phyloP scores from a whole-genome alignment of 2,888 invertebrate species.

The Plagodis pulveraria region DNA sequence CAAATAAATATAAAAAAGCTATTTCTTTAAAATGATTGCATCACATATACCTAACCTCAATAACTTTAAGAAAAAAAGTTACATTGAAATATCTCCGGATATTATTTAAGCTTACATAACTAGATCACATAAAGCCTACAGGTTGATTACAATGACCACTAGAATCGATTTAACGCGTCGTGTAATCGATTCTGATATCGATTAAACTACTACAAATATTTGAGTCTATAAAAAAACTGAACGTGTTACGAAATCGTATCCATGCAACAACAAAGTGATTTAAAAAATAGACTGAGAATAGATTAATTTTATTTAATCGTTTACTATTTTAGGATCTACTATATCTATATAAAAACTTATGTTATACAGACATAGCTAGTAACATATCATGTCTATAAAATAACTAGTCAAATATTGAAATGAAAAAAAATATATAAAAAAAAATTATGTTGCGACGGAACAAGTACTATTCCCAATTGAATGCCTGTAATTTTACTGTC shows the following conservation, averaged over 20 bases:
- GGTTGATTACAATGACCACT: constrained; percentile 24
- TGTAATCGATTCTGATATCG: constrained; percentile 51
- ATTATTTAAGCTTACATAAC: constrained; percentile 15
- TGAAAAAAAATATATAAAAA: no score
- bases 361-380: no score
- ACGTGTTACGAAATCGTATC: constrained; percentile 24
- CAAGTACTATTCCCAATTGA: no score
- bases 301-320: constrained; percentile 2
- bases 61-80: no score
- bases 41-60: no score
- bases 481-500: no score
- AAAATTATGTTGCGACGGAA: no score
- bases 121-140: constrained; percentile 29
- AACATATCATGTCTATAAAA: no score
- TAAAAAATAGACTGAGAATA: background rate
- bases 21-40: no score
- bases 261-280: constrained; percentile 15
- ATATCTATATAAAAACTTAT: background rate
- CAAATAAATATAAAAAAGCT: no score
- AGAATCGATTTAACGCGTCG: constrained; percentile 29
- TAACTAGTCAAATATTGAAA: no score
- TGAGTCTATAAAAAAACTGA: constrained; percentile 32
- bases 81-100: constrained; percentile 12
- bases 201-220: constrained; percentile 42
- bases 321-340: constrained; percentile 10